Conservation (phyloP, 2,797 vertebrate species). For the Hoplostethus mediterraneus region DNA sequence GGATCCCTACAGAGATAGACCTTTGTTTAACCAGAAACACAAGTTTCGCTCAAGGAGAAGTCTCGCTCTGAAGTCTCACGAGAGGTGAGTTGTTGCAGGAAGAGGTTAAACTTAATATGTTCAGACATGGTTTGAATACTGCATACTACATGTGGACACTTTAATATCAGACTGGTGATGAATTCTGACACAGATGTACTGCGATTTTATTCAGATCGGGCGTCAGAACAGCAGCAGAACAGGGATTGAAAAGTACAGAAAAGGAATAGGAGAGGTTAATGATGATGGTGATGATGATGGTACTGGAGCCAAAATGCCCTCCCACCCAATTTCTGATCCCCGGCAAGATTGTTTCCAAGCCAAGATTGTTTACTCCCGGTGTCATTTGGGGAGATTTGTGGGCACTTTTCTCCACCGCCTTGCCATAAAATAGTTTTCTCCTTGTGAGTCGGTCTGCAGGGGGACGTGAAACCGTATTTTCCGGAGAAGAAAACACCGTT, state of each 20-base stretch:
- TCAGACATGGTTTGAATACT: conserved; percentile 50
- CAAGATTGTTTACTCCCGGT: conserved; percentile 40
- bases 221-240: conserved; percentile 9
- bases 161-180: conserved; percentile 43
- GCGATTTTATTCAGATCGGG: conserved; percentile 36
- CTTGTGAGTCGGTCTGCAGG: conserved; percentile 35
- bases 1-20: too few species aligned
- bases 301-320: conserved; percentile 14
- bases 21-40: too few species aligned
- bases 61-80: too few species aligned
- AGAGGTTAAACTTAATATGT: conserved; percentile 39
- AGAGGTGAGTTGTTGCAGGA: too few species aligned
- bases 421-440: conserved; percentile 50
- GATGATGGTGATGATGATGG: conserved; percentile 13
- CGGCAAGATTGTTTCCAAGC: conserved; percentile 34
- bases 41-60: too few species aligned
- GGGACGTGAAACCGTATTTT: conserved; percentile 49
- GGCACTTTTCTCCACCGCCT: conserved; percentile 26
- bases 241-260: background rate
- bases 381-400: conserved; percentile 52
- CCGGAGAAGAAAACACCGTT: conserved; percentile 37
- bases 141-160: conserved; percentile 29
- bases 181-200: conserved; percentile 24
- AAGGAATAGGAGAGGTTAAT: background rate
- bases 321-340: conserved; percentile 25